These are phyloP conservation scores for Anthrax anthrax DNA, from an alignment of 2,888 invertebrate species.

Conservation along the genomic window DNA sequence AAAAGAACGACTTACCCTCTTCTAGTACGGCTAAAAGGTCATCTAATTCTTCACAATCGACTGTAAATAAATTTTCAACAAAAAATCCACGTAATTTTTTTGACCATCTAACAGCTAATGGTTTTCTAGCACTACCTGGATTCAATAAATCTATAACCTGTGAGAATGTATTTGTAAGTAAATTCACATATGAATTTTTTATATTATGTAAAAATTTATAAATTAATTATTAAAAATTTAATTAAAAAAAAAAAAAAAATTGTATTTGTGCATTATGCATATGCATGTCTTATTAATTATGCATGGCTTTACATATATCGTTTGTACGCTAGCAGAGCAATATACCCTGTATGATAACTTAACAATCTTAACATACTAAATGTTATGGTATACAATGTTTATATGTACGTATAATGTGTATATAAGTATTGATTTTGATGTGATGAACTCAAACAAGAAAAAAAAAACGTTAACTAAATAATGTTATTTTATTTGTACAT, in stretches of 20 bases:
- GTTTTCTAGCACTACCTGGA: conserved; percentile 59
- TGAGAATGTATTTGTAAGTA: conserved; percentile 3
- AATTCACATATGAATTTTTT: background rate
- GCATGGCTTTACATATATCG: too few species aligned
- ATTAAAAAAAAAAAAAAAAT: background rate
- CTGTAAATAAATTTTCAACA: conserved; percentile 90
- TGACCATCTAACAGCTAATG: conserved; percentile 84
- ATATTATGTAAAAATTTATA: background rate
- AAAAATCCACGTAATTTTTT: conserved; percentile 87
- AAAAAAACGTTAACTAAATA: too few species aligned
- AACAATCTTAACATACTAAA: too few species aligned
- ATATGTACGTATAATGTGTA: too few species aligned
- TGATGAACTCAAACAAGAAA: too few species aligned
- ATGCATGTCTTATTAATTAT: too few species aligned
- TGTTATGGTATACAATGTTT: too few species aligned
- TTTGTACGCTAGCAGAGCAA: too few species aligned
- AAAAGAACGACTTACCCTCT: conserved; percentile 57
- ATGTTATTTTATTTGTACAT: too few species aligned
- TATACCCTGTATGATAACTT: too few species aligned
- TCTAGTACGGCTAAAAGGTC: conserved; percentile 86
- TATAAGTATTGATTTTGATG: too few species aligned
- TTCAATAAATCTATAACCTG: conserved; percentile 90
- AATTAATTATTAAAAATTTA: too few species aligned
- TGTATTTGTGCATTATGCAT: background rate
- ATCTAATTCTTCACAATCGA: conserved; percentile 85